These are phyloP conservation scores for Manis pentadactyla DNA, from an alignment of 2,797 vertebrate genomes.

Conservation along the genomic window DNA sequence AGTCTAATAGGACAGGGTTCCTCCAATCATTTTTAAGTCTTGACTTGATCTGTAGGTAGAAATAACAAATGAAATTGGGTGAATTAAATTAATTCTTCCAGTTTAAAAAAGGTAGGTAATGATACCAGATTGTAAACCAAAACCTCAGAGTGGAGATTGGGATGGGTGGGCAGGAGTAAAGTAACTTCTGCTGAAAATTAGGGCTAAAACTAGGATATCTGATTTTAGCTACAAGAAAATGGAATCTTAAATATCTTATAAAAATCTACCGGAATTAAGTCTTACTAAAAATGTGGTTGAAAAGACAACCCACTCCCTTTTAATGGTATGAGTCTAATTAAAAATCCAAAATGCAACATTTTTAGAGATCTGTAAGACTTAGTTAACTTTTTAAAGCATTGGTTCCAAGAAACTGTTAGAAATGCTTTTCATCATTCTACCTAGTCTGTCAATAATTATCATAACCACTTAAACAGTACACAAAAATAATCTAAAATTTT, in stretches of 20 bases:
- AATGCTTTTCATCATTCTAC: background rate
- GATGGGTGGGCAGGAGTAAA: background rate
- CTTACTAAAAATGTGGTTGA: conserved; percentile 12
- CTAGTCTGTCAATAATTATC: background rate
- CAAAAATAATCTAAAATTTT: background rate
- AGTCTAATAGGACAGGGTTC: background rate
- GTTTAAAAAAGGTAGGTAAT: conserved; percentile 50
- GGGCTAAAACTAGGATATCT: conserved; percentile 61
- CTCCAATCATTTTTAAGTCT: conserved; percentile 36
- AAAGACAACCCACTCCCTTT: background rate
- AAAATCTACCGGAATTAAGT: background rate
- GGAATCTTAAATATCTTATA: background rate
- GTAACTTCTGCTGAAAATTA: conserved; percentile 61
- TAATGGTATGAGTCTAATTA: background rate
- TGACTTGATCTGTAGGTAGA: background rate
- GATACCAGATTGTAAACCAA: conserved; percentile 4
- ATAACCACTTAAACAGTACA: background rate
- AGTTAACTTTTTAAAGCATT: no score
- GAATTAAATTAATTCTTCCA: conserved; percentile 46
- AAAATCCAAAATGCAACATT: background rate
- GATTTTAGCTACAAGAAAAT: conserved; percentile 44
- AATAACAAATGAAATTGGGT: conserved; percentile 50
- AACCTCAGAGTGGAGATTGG: background rate
- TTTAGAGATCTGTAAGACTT: background rate
- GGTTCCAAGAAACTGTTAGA: background rate